A percentile compares a stretch with the other conserved stretches of the same genome.
Evolutionary conservation across 1,140 invertebrate genomes (phyloP).

Genomic region (Muscidifurax raptorellus): DNA sequence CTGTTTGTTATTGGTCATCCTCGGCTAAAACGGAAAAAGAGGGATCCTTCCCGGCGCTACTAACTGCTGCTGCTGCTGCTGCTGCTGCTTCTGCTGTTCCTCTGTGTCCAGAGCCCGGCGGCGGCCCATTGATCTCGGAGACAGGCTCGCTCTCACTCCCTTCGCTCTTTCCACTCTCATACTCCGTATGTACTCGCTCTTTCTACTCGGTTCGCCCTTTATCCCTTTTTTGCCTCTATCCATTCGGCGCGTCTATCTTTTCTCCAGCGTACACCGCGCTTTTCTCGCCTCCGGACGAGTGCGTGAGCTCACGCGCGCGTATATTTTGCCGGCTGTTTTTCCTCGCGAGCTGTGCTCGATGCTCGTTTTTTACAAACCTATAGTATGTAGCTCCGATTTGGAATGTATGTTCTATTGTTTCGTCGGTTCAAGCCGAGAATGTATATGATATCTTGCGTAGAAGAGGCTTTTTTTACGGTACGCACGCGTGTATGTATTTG

Average conservation of each 20-base stretch:
- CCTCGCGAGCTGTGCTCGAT: too few species aligned
- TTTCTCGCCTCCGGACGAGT: slow-evolving; percentile 22
- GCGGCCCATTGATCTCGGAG: slow-evolving; percentile 71
- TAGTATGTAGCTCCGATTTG: too few species aligned
- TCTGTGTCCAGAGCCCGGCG: slow-evolving; percentile 66
- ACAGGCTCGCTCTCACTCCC: slow-evolving; percentile 61
- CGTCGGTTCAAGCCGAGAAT: too few species aligned
- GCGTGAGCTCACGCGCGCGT: slow-evolving; percentile 9
- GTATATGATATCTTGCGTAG: not conserved
- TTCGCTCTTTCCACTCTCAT: slow-evolving; percentile 58
- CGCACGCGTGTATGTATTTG: too few species aligned
- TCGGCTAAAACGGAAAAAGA: slow-evolving; percentile 58
- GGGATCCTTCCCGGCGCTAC: slow-evolving; percentile 46
- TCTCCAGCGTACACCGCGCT: slow-evolving; percentile 15
- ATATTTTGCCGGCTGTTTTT: slow-evolving; percentile 11
- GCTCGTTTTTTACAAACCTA: too few species aligned
- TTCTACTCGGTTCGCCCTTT: slow-evolving; percentile 54
- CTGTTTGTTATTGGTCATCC: slow-evolving; percentile 75
- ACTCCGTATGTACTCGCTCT: slow-evolving; percentile 45
- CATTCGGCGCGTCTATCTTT: slow-evolving; percentile 32
- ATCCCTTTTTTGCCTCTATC: slow-evolving; percentile 54
- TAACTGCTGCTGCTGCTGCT: not conserved
- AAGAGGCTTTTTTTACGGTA: too few species aligned
- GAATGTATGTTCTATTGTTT: too few species aligned
- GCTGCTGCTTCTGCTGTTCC: not conserved